Evolutionary conservation across 2,113 vertebrate species (phyloP), one percentile per base, ranked within the genome.

Genomic region (Protomyctophum bolini): DNA sequence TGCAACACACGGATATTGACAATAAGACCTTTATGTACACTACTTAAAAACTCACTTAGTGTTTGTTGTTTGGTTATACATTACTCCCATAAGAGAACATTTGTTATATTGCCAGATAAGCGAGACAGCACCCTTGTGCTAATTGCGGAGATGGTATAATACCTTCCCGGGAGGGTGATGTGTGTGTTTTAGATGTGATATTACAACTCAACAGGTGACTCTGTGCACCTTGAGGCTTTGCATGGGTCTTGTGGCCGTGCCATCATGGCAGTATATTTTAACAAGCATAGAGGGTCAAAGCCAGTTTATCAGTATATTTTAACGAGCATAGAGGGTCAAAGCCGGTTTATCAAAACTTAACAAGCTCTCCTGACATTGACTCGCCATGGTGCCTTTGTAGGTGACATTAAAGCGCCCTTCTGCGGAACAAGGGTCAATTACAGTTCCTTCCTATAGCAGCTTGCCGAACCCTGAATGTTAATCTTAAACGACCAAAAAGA

Each of bases 131-230:
- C 33, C 33, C 33, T 41, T 41, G 33, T 41, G 2, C 2, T 41
- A 41, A 41, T 41, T 41, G 33, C 33, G 5, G 33, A 41, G 33
- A 6, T 1, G 33, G 33, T 41, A 21, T 2, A 41, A 41, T 41
- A 41, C 33, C 33, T 41, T 41, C 33, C 33, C 33, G 33, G 33
- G 49, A 74, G 10, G 41, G 28, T 15, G 33, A 41, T 57, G 62
- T 54, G 62, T 54, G 54, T 50, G 46, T 47, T 70, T 21, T 57
- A 58, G 10, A 76, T 6, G 12, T 60, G 8, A 7, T 1, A 63
- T 71, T n/a, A 69, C 80, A 79, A 74, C 67, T 28, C 69, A 47
- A 81, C 51, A 68, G 77, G 64, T 71, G 59, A 78, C 41, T 81
- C 72, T 66, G 11, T 14, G 41, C 70, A 59, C 60, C 66, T 67